phyloP scores from a whole-genome alignment of 2,888 invertebrate species.

The Ashinkailepas kermadecensis region DNA sequence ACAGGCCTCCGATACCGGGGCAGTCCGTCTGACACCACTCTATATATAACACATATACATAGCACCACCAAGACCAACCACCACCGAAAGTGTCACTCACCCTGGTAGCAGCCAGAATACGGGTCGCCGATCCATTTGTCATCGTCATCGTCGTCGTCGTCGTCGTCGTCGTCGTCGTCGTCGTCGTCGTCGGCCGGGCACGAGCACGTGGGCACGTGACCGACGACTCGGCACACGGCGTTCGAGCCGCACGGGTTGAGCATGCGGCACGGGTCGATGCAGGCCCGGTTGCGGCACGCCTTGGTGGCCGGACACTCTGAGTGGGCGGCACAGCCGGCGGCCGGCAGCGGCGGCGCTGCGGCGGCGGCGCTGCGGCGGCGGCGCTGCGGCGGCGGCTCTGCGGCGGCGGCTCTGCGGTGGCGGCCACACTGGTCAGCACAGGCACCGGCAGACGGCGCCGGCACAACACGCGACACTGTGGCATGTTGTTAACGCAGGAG shows the following conservation, averaged over 20 bases:
- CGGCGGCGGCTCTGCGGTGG: too few relatives aligned
- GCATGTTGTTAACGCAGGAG: constrained; percentile 4
- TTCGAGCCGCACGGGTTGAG: constrained; percentile 58
- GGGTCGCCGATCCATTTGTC: constrained; percentile 29
- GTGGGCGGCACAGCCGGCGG: constrained; percentile 55
- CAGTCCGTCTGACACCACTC: too few relatives aligned
- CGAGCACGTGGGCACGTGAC: constrained; percentile 47
- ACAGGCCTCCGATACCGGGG: too few relatives aligned
- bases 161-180: constrained; percentile 6
- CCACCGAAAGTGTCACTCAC: not conserved
- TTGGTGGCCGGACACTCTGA: constrained; percentile 61
- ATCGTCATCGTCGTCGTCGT: too few relatives aligned
- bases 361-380: too few relatives aligned
- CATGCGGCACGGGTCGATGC: constrained; percentile 70
- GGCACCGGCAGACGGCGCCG: not conserved
- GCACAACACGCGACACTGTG: not conserved
- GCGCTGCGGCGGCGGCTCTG: too few relatives aligned
- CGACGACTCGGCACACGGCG: constrained; percentile 67
- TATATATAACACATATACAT: too few relatives aligned
- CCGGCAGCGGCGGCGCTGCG: not conserved
- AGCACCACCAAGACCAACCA: too few relatives aligned
- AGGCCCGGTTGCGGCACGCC: constrained; percentile 64
- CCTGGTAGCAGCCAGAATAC: constrained; percentile 4
- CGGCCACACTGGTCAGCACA: too few relatives aligned
- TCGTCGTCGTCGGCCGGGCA: constrained; percentile 27